phyloP scores from a whole-genome alignment of 1,140 invertebrate genomes.

The Dinothrombium tinctorium region DNA sequence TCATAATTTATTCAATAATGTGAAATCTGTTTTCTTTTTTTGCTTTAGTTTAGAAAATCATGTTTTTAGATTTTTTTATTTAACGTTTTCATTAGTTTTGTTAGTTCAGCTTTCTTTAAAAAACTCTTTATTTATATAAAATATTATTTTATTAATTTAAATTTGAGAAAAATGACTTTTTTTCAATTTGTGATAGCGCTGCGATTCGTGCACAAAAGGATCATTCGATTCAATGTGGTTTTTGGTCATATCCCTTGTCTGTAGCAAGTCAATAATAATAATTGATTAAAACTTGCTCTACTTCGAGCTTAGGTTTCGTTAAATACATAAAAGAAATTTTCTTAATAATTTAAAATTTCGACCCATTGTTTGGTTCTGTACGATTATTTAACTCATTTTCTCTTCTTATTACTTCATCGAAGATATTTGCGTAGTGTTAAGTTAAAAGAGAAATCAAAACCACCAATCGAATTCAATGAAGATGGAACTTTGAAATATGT shows the following conservation, averaged over 20 bases:
- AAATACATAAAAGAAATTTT: not conserved
- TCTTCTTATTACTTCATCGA: not conserved
- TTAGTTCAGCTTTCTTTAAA: too few relatives aligned
- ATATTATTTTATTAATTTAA: too few relatives aligned
- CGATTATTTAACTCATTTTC: too few relatives aligned
- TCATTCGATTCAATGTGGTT: not conserved
- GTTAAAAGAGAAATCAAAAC: conserved; percentile 29
- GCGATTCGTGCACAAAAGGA: too few relatives aligned
- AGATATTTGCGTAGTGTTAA: conserved; percentile 17
- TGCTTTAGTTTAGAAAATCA: too few relatives aligned
- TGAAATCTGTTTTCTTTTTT: too few relatives aligned
- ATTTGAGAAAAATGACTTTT: too few relatives aligned
- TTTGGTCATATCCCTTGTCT: not conserved
- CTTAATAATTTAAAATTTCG: not conserved
- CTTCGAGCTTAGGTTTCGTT: not conserved
- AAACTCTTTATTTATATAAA: too few relatives aligned
- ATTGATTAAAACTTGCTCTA: not conserved
- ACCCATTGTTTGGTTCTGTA: not conserved
- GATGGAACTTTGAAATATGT: conserved; percentile 63
- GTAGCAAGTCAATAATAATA: not conserved
- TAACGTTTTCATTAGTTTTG: too few relatives aligned
- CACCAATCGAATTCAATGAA: conserved; percentile 58
- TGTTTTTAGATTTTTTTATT: too few relatives aligned
- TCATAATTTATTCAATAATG: too few relatives aligned
- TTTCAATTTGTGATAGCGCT: too few relatives aligned